These are phyloP conservation scores for Diadromus collaris DNA, from an alignment of 2,888 invertebrate species.

Conservation along the genomic window DNA sequence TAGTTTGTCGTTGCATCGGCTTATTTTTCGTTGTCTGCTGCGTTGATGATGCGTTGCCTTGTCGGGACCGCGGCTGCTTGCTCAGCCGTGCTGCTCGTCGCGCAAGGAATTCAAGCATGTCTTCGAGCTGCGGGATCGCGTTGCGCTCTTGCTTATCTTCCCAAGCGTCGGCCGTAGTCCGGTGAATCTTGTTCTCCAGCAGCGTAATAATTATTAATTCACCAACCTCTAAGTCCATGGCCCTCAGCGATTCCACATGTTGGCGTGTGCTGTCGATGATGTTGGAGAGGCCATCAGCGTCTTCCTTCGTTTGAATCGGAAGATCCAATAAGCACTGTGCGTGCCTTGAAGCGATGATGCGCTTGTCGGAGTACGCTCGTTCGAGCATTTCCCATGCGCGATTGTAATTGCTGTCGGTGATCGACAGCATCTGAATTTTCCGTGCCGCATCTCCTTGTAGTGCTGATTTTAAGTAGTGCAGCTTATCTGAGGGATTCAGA, in stretches of 20 bases:
- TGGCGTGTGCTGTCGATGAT: conserved; percentile 3
- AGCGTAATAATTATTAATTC: background rate
- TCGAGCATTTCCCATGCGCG: conserved; percentile 24
- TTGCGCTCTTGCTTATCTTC: conserved; percentile 16
- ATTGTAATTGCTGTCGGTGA: conserved; percentile 22
- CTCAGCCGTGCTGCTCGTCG: background rate
- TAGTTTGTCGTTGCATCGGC: too few species aligned
- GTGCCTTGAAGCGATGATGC: conserved; percentile 5
- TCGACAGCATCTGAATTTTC: conserved; percentile 26
- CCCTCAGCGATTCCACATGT: conserved; percentile 15
- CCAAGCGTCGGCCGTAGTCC: conserved; percentile 7
- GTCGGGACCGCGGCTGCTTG: too few species aligned
- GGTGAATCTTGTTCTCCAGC: conserved; percentile 1
- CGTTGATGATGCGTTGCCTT: too few species aligned
- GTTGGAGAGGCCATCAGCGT: background rate
- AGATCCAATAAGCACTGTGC: background rate
- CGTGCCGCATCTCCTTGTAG: conserved; percentile 30
- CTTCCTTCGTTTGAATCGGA: conserved; percentile 18
- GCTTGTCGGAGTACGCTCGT: conserved; percentile 27
- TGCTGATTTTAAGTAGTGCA: conserved; percentile 18
- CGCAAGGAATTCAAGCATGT: background rate
- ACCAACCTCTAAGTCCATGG: background rate
- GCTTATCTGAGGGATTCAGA: conserved; percentile 7
- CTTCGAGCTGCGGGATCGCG: conserved; percentile 15
- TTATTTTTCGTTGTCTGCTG: too few species aligned